Conservation (phyloP, 2,888 invertebrate genomes). For the Salpingus planirostris region DNA sequence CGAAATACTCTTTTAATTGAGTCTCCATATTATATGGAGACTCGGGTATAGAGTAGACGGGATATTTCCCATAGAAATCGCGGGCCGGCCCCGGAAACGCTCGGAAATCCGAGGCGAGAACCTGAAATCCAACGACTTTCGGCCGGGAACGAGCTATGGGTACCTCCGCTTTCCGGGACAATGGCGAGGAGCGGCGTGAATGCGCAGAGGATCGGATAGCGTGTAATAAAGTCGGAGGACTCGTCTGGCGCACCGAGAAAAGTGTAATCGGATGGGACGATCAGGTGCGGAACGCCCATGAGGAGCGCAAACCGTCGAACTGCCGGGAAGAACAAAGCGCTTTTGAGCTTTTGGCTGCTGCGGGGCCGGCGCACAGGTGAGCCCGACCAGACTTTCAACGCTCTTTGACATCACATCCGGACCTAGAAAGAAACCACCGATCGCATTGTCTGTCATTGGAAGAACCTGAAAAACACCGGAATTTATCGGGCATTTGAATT, state of each 20-base stretch:
- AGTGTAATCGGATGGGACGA: constrained; percentile 27
- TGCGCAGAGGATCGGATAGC: constrained; percentile 23
- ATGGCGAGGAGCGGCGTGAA: constrained; percentile 7
- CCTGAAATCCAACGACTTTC: constrained; percentile 9
- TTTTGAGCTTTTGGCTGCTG: constrained; percentile 22
- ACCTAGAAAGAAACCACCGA: no score
- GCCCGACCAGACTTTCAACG: constrained; percentile 13
- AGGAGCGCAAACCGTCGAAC: constrained; percentile 22
- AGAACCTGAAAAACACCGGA: no score
- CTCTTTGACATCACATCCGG: constrained; percentile 20
- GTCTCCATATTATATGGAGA: not conserved
- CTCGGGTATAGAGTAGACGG: constrained; percentile 2
- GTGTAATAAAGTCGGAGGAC: constrained; percentile 27
- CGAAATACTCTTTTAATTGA: constrained; percentile 2
- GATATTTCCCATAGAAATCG: constrained; percentile 5
- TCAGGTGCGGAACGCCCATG: constrained; percentile 34
- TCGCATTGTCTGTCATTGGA: no score
- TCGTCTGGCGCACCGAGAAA: constrained; percentile 22
- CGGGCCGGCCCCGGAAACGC: constrained; percentile 9
- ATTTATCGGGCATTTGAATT: no score
- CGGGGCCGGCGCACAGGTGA: constrained; percentile 16
- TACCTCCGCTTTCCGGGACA: no score
- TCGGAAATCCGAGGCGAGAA: constrained; percentile 5
- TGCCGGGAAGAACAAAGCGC: constrained; percentile 23
- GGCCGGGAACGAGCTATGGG: no score